Evolutionary conservation across 2,888 invertebrate genomes (phyloP).

Genomic region (Digitonthophagus gazella): DNA sequence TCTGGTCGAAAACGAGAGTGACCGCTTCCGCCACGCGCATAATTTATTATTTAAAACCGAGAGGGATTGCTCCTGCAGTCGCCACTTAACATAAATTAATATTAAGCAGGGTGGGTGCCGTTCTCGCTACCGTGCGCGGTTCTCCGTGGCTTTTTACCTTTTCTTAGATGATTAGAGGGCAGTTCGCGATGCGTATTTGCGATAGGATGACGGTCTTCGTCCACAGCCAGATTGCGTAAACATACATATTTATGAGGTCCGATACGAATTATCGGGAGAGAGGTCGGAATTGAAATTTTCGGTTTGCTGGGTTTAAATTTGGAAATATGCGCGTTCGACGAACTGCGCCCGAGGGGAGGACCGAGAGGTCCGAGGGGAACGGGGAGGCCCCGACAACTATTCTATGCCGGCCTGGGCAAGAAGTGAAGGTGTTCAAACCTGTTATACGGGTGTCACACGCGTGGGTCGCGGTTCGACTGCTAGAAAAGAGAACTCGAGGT

Average conservation of each 20-base stretch:
- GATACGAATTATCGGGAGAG: conserved; percentile 25
- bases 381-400: not conserved
- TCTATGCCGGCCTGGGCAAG: conserved; percentile 40
- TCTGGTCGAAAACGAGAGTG: not conserved
- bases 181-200: conserved; percentile 18
- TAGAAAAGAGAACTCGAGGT: conserved; percentile 36
- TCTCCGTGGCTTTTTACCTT: not conserved
- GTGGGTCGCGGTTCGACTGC: conserved; percentile 46
- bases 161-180: conserved; percentile 25
- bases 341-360: not conserved
- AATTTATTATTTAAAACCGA: not conserved
- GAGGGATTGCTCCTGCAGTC: not conserved
- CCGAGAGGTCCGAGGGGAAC: not conserved
- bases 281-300: conserved; percentile 22
- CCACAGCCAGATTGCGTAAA: not conserved
- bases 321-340: conserved; percentile 2
- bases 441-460: conserved; percentile 53
- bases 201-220: conserved; percentile 22
- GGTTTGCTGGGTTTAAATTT: not conserved
- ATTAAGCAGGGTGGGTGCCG: conserved; percentile 1
- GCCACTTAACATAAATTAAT: conserved; percentile 17
- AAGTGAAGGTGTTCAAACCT: conserved; percentile 54
- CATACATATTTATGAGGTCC: conserved; percentile 19
- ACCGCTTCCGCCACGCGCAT: not conserved
- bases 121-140: not conserved